Base-by-base conservation (phyloP, 2,113 vertebrate genomes). In the Lanius ludovicianus region DNA sequence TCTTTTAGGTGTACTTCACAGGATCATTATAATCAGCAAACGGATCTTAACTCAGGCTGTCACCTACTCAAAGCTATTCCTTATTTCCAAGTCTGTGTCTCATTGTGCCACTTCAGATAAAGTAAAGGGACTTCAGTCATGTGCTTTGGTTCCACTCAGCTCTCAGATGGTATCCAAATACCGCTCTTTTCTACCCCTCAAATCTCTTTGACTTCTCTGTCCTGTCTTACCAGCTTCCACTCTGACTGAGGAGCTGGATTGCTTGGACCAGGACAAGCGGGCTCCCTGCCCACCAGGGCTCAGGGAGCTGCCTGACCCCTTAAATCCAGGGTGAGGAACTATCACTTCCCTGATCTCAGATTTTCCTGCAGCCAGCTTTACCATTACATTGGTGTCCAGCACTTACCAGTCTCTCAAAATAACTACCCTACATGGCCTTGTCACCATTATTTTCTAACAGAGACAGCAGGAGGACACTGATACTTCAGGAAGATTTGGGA, bases 21-120 rank as follows among this genome's bases (percentile, higher is more conserved):
- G 94, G 70, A 96, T 97, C 94, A 91, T 97, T 97, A 94, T 80
- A 97, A 98, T 97, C 97, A 97, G 97, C 95, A 90, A 96, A 96
- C 39, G 74, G 96, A 97, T 96, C 96, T 94, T 89, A 91, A 91
- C 76, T 80, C 84, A 89, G 86, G 64, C 94, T 96, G 92, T 93
- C 64, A 81, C 85, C 96, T 97, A 90, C 84, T 97, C 91, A 93
- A 70, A 97, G 91, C 87, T 94, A 84, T 95, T 97, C 83, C 97
- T 91, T 96, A 96, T 97, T 97, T 93, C 96, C 96, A 95, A 96
- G 77, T 52, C 63, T 69, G 41, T 53, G 62, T 84, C 79, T 90
- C 60, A 78, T 49, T 0, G n/a, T 68, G 10, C 17, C 33, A 84
- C 81, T 93, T 86, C 91, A 95, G 60, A 87, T 89, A 94, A 93